A percentile compares a stretch with the other conserved stretches of the same genome.
Conservation (phyloP, 2,797 vertebrate species). For the Danionella dracula region DNA sequence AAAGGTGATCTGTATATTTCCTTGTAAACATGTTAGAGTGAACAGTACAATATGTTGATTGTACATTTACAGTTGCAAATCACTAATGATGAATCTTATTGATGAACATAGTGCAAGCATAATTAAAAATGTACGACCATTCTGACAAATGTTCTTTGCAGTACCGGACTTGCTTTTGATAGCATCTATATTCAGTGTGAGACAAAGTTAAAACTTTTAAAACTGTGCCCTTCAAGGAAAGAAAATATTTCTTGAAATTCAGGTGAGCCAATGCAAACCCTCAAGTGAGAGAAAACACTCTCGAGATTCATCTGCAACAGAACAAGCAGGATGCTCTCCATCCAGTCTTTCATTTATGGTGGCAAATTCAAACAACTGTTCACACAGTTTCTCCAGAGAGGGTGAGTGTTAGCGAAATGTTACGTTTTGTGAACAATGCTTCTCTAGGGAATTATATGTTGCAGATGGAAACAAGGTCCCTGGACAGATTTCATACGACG, state of each 20-base stretch:
- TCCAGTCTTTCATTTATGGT: constrained; percentile 15
- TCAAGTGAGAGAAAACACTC: constrained; percentile 5
- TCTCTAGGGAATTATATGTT: constrained; percentile 9
- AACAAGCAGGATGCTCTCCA: constrained; percentile 5
- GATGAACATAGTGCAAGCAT: too few species aligned
- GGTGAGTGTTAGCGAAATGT: constrained; percentile 1
- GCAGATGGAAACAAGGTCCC: not conserved
- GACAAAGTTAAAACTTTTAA: too few species aligned
- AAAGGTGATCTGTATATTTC: not conserved
- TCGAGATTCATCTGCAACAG: not conserved
- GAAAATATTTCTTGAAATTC: not conserved
- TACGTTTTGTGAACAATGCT: not conserved
- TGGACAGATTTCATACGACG: not conserved
- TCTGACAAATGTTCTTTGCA: too few species aligned
- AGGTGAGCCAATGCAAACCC: not conserved
- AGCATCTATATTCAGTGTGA: too few species aligned
- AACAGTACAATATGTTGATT: too few species aligned
- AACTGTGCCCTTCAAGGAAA: not conserved
- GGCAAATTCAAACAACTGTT: constrained; percentile 18
- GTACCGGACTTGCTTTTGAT: too few species aligned
- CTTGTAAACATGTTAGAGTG: not conserved
- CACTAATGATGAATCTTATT: too few species aligned
- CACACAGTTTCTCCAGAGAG: constrained; percentile 10
- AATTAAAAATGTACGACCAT: too few species aligned
- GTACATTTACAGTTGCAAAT: too few species aligned